phyloP scores from a whole-genome alignment of 2,113 vertebrate species.

The Catharus minimus region DNA sequence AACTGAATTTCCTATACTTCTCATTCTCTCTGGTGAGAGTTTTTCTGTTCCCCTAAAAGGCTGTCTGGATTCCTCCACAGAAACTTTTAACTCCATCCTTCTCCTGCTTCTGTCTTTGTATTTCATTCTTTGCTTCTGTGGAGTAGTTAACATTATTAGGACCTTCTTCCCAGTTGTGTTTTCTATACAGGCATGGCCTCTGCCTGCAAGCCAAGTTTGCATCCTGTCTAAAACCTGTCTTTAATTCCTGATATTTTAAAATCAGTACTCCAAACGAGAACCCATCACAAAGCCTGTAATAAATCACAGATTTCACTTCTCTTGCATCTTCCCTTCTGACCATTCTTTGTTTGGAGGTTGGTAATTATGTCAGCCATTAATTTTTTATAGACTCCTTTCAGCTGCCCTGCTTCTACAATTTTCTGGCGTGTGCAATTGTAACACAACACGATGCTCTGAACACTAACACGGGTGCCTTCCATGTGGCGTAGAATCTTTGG shows the following conservation, averaged over 20 bases:
- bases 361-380: background rate
- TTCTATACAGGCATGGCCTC: background rate
- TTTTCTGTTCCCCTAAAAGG: background rate
- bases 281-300: background rate
- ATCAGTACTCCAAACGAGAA: background rate
- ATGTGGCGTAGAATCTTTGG: background rate
- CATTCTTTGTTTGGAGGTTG: background rate
- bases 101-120: background rate
- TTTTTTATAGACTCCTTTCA: background rate
- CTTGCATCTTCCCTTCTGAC: background rate
- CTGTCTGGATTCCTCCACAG: background rate
- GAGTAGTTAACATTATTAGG: background rate
- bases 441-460: background rate
- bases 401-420: background rate
- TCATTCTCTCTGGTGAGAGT: background rate
- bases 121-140: background rate
- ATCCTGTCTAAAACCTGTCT: background rate
- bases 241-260: background rate
- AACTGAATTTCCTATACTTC: background rate
- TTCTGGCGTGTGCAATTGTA: background rate
- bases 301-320: background rate
- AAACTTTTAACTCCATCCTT: background rate
- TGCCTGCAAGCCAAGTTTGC: background rate
- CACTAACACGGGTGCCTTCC: background rate
- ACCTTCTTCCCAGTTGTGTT: background rate